Percentiles rank a stretch among this genome's conserved stretches.
Evolutionary conservation across 1,140 invertebrate genomes (phyloP).

Genomic region (Drosophila nannoptera): DNA sequence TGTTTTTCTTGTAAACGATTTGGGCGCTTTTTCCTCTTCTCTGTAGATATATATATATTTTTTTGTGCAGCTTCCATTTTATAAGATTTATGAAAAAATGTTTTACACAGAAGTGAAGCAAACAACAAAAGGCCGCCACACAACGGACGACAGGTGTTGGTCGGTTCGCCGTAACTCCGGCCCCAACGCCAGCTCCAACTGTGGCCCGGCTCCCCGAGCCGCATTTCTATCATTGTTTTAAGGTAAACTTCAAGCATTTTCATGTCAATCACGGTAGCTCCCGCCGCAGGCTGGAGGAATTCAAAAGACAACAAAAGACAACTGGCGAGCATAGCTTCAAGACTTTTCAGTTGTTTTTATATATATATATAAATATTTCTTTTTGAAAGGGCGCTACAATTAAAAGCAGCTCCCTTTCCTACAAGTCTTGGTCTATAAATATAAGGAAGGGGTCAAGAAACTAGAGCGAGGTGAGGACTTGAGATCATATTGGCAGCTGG

Average conservation of each 20-base stretch:
- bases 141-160: conserved; percentile 45
- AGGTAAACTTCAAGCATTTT: conserved; percentile 78
- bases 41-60: not conserved
- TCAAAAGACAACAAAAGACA: conserved; percentile 1
- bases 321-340: not conserved
- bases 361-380: not conserved
- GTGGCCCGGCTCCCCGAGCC: not conserved
- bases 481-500: no score
- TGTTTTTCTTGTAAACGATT: conserved; percentile 73
- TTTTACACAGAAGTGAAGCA: conserved; percentile 66
- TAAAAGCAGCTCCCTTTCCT: not conserved
- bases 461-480: no score
- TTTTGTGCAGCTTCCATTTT: conserved; percentile 65
- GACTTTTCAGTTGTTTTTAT: not conserved
- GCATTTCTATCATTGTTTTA: conserved; percentile 75
- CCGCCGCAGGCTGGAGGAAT: not conserved
- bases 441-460: not conserved
- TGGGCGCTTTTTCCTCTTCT: conserved; percentile 11
- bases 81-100: conserved; percentile 77
- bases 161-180: conserved; percentile 22
- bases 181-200: conserved; percentile 8
- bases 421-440: not conserved
- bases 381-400: no score
- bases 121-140: conserved; percentile 30
- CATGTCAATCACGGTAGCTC: conserved; percentile 65